A percentile compares a stretch with the other conserved stretches of the same genome.
Conservation (phyloP, 2,888 invertebrate genomes). For the Drosophila longiperda region DNA sequence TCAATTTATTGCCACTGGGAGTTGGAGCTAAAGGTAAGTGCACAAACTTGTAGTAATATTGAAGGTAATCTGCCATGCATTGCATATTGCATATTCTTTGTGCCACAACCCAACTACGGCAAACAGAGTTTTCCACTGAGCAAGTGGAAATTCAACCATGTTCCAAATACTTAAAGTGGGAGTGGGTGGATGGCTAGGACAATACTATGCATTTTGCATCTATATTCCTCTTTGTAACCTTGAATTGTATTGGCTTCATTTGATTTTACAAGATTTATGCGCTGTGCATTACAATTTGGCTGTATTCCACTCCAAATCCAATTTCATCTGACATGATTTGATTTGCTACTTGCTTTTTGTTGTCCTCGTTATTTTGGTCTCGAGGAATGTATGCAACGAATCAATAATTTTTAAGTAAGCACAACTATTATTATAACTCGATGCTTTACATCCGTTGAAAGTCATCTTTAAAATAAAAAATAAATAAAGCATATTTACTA, state of each 20-base stretch:
- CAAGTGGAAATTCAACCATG: conserved; percentile 48
- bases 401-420: neutral
- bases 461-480: neutral
- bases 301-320: conserved; percentile 28
- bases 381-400: conserved; percentile 3
- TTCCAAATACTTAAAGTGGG: conserved; percentile 6
- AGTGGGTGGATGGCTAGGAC: neutral
- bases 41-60: conserved; percentile 18
- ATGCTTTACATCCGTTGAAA: neutral
- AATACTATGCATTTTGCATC: neutral
- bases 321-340: conserved; percentile 29
- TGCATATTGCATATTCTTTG: conserved; percentile 33
- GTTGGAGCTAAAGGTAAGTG: conserved; percentile 15
- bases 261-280: conserved; percentile 16
- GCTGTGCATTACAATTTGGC: neutral
- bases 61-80: conserved; percentile 6
- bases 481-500: conserved; percentile 17
- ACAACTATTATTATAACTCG: neutral
- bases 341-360: neutral
- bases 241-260: conserved; percentile 9
- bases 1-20: conserved; percentile 12
- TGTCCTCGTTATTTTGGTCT: neutral
- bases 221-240: neutral
- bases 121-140: conserved; percentile 18
- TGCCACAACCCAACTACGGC: conserved; percentile 8